A percentile compares a stretch with the other conserved stretches of the same genome.
Conservation (phyloP, 2,113 vertebrate species). For the Cynoglossus semilaevis region DNA sequence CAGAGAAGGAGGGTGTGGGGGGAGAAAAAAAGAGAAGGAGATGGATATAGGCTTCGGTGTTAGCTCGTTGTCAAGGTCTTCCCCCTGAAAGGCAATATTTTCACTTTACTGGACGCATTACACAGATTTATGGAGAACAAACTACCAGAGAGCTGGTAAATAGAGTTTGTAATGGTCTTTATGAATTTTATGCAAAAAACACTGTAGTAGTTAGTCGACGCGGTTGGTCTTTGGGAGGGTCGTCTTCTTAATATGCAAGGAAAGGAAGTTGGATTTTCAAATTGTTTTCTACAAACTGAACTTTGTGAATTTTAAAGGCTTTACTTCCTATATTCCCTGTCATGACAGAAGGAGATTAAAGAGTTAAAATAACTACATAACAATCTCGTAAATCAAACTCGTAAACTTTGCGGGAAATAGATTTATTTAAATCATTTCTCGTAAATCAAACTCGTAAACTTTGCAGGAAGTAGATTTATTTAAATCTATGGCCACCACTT, state of each 20-base stretch:
- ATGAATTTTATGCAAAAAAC: slow-evolving; percentile 3
- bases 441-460: no score
- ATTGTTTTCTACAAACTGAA: no score
- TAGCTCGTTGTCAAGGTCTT: slow-evolving; percentile 57
- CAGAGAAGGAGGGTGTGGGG: background rate
- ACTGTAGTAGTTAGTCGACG: slow-evolving; percentile 6
- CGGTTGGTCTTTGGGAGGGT: slow-evolving; percentile 4
- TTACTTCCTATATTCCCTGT: no score
- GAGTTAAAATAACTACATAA: no score
- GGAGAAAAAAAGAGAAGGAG: background rate
- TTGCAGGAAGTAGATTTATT: no score
- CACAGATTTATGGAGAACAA: slow-evolving; percentile 35
- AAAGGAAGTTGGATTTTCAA: slow-evolving; percentile 6
- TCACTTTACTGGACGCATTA: slow-evolving; percentile 48
- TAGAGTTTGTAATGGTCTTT: slow-evolving; percentile 26
- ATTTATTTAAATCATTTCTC: no score
- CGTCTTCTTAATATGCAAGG: slow-evolving; percentile 1
- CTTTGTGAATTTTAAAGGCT: no score
- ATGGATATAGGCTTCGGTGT: slow-evolving; percentile 33
- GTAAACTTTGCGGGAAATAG: no score
- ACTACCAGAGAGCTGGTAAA: slow-evolving; percentile 38
- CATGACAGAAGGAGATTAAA: no score
- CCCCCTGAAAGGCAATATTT: slow-evolving; percentile 51
- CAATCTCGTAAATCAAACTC: no score
- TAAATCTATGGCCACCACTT: no score